Evolutionary conservation across 2,113 vertebrate genomes (phyloP).

Genomic region (Seriola aureovittata): DNA sequence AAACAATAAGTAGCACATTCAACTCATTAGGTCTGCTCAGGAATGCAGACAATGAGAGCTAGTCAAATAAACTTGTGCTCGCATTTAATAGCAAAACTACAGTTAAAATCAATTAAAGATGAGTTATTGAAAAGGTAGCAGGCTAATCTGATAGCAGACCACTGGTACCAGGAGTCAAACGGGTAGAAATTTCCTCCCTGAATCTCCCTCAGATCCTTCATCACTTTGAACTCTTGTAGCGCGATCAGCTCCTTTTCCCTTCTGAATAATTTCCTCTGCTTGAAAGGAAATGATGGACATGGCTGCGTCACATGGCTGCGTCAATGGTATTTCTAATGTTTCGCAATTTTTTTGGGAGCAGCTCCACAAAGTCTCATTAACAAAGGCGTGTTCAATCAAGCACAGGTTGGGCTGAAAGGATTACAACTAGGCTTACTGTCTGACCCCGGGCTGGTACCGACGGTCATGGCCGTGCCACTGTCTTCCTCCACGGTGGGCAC

Average conservation of each 20-base stretch:
- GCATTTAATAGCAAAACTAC: neutral
- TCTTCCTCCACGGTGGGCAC: neutral
- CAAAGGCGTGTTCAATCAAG: conserved; percentile 64
- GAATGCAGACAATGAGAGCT: neutral
- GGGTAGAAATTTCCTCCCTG: neutral
- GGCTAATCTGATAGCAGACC: conserved; percentile 18
- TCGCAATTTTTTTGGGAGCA: neutral
- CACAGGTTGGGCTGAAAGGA: conserved; percentile 47
- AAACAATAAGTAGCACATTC: neutral
- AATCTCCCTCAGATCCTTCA: conserved; percentile 2
- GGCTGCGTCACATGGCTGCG: neutral
- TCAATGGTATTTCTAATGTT: neutral
- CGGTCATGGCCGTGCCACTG: conserved; percentile 14
- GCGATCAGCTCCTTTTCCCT: neutral
- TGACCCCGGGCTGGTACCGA: conserved; percentile 31
- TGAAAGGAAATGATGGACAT: conserved; percentile 7
- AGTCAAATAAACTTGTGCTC: neutral
- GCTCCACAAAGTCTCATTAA: conserved; percentile 22
- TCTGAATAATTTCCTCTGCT: conserved; percentile 2
- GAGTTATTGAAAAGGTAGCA: neutral
- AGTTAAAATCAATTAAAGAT: conserved; percentile 1
- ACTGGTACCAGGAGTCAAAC: neutral
- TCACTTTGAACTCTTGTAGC: conserved; percentile 9
- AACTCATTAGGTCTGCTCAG: neutral
- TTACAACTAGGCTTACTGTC: conserved; percentile 47